phyloP scores from a whole-genome alignment of 2,888 invertebrate species.

The Apamea monoglypha region DNA sequence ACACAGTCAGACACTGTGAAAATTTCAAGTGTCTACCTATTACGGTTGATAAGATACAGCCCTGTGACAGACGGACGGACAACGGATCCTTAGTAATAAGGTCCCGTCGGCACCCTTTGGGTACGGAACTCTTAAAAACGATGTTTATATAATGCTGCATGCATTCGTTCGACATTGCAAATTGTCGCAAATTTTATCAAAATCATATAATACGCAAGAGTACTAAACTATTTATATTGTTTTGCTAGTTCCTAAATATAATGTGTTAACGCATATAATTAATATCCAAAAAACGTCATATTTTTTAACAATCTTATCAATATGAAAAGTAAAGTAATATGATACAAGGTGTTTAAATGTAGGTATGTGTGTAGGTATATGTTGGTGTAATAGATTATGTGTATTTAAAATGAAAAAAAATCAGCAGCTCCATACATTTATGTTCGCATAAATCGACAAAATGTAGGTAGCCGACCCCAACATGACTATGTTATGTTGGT shows the following conservation, averaged over 20 bases:
- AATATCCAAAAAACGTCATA: background rate
- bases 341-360: background rate
- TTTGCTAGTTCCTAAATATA: conserved; percentile 2
- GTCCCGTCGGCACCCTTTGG: background rate
- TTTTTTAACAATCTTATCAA: background rate
- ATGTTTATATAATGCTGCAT: background rate
- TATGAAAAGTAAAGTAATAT: background rate
- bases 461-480: background rate
- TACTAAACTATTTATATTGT: background rate
- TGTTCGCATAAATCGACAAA: background rate
- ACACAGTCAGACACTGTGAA: too few relatives aligned
- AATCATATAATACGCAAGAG: background rate
- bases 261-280: background rate
- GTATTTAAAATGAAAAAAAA: too few relatives aligned
- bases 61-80: too few relatives aligned
- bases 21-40: too few relatives aligned
- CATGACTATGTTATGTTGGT: too few relatives aligned
- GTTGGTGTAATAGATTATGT: background rate
- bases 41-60: too few relatives aligned
- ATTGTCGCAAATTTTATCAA: background rate
- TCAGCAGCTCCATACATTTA: background rate
- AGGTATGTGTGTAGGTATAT: background rate
- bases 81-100: too few relatives aligned
- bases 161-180: conserved; percentile 23
- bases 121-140: background rate